phyloP scores from a whole-genome alignment of 2,797 vertebrate genomes.

The Urosaurus nigricauda region DNA sequence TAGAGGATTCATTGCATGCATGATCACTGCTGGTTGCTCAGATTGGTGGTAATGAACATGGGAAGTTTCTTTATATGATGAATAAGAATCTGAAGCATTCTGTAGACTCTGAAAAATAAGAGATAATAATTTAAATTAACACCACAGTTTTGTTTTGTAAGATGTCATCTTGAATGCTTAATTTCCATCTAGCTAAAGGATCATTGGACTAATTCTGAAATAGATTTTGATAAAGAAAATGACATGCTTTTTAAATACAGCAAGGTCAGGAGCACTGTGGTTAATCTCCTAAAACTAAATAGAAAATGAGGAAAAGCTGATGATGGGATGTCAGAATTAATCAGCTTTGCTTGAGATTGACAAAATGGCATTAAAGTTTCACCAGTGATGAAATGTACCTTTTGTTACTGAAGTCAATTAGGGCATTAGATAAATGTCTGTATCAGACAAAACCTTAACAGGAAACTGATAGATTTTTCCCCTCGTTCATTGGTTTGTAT shows the following conservation, averaged over 20 bases:
- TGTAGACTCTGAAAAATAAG: background rate
- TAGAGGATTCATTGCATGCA: background rate
- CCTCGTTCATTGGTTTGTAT: constrained; percentile 35
- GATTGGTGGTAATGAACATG: no score
- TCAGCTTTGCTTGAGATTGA: constrained; percentile 32
- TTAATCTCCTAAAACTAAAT: constrained; percentile 37
- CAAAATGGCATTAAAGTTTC: constrained; percentile 20
- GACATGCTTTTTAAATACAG: constrained; percentile 1
- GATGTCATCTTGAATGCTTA: constrained; percentile 2
- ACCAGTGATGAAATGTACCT: constrained; percentile 54
- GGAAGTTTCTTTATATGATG: background rate
- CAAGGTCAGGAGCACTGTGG: constrained; percentile 1
- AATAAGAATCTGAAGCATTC: background rate
- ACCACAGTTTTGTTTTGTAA: background rate
- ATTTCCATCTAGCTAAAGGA: constrained; percentile 7
- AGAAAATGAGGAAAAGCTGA: constrained; percentile 27
- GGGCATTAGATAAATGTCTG: constrained; percentile 58
- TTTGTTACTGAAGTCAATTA: constrained; percentile 65
- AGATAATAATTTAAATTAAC: background rate
- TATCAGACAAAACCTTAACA: constrained; percentile 59
- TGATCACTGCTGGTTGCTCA: no score
- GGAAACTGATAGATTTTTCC: constrained; percentile 59
- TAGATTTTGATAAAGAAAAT: constrained; percentile 21
- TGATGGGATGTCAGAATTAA: constrained; percentile 17
- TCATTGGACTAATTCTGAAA: constrained; percentile 7